A percentile compares a stretch with the other conserved stretches of the same genome.
Evolutionary conservation across 2,797 vertebrate species (phyloP).

Genomic region (Triplophysa yarkandensis): DNA sequence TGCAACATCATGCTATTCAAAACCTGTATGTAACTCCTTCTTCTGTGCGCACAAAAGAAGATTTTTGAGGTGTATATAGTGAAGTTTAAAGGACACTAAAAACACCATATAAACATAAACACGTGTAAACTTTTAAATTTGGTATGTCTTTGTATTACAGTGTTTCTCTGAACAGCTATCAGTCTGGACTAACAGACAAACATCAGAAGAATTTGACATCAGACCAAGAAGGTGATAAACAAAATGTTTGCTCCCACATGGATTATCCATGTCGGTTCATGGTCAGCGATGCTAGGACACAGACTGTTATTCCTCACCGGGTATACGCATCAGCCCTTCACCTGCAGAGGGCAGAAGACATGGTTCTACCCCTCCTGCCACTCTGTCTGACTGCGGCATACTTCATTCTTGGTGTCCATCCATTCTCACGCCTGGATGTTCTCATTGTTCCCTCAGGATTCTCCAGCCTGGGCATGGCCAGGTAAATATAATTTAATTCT

Average conservation of each 20-base stretch:
- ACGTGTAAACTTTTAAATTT: background rate
- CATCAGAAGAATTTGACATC: constrained; percentile 25
- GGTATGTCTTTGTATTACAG: constrained; percentile 34
- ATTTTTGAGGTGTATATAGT: too few species aligned
- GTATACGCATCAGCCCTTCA: constrained; percentile 85
- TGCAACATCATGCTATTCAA: background rate
- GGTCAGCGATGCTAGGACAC: constrained; percentile 68
- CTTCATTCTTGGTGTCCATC: constrained; percentile 85
- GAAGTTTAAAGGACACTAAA: too few species aligned
- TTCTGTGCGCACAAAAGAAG: too few species aligned
- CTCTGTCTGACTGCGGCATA: constrained; percentile 88
- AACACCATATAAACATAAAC: too few species aligned
- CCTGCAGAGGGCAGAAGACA: constrained; percentile 72
- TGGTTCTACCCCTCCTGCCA: constrained; percentile 79
- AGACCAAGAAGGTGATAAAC: background rate
- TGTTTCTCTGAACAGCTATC: constrained; percentile 2
- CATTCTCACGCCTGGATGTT: constrained; percentile 91
- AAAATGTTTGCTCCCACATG: constrained; percentile 76
- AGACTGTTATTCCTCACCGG: constrained; percentile 86
- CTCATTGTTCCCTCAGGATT: constrained; percentile 93
- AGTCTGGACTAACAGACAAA: constrained; percentile 33
- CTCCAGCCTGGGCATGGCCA: constrained; percentile 96
- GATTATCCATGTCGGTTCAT: constrained; percentile 92
- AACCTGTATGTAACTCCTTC: too few species aligned
- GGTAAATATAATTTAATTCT: constrained; percentile 71